Percentiles rank a stretch among this genome's conserved stretches.
Conservation (phyloP, 2,797 vertebrate genomes). For the Microtus californicus region DNA sequence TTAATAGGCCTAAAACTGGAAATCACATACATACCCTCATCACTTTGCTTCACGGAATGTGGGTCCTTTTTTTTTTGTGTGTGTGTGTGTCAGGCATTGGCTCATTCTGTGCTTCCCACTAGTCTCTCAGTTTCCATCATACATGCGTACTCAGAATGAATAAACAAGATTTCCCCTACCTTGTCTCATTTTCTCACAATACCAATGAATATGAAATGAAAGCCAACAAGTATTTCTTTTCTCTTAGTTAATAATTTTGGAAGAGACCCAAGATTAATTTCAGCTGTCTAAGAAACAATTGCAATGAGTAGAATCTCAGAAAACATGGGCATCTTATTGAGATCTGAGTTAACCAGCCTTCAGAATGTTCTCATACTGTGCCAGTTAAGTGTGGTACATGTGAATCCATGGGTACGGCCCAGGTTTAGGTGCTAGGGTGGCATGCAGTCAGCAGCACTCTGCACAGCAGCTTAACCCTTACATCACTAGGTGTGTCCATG, state of each 20-base stretch:
- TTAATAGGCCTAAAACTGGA: background rate
- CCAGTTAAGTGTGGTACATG: background rate
- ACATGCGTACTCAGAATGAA: background rate
- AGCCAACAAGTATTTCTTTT: background rate
- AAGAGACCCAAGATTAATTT: background rate
- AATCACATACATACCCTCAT: background rate
- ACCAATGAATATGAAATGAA: background rate
- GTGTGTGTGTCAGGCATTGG: background rate
- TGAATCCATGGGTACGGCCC: background rate
- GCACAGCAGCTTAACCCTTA: background rate
- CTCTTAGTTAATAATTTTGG: background rate
- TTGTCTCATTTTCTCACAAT: background rate
- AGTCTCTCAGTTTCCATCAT: background rate
- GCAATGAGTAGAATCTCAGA: background rate
- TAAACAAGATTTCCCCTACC: background rate
- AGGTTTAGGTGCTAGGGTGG: fast-evolving
- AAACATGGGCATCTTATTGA: background rate
- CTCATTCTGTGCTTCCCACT: background rate
- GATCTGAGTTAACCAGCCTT: background rate
- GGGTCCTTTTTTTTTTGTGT: no score
- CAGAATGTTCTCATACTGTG: background rate
- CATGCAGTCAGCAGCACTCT: background rate
- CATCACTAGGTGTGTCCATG: background rate
- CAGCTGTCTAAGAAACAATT: background rate
- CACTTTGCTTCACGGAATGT: background rate